Base-by-base conservation (phyloP, 92 coral and sea anemone species). In the Plumapathes pennacea region DNA sequence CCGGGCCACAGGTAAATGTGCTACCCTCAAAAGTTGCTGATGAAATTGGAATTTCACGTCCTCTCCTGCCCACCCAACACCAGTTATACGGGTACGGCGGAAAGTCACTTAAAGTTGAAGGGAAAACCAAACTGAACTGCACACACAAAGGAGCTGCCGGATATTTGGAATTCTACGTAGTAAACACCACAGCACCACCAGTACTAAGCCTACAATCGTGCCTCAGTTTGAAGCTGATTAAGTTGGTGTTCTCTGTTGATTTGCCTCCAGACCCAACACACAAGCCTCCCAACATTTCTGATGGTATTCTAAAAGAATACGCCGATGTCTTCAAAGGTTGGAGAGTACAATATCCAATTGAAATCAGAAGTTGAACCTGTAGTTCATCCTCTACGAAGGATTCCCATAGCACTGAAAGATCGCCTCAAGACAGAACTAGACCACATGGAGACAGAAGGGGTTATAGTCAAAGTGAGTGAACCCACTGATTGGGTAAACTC, bases 291-390 rank as follows among this genome's bases (percentile, higher is more conserved):
- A 23, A 7, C n/a, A 36, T 7, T 8, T n/a, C 9, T 2, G 5
- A 20, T 20, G 5, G 13, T 25, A 13, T 57, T 14, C 15, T 57
- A 12, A 1, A 25, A 37, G 64, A 57, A 25, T 57, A 39, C 25
- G 33, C 30, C n/a, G 64, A 57, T 18, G 47, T 55, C 20, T 36
- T 55, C 18, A 32, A 55, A 12, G 62, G 62, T 5, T 14, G 28
- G 62, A 25, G 46, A 17, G 23, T 37, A 55, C 46, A 55, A 32
- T 11, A 34, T 55, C 10, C 15, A 47, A 24, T 27, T 47, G n/a
- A 11, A 47, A 3, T n/a, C 17, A n/a, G 23, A 47, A 17, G 18
- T 47, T 14, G 21, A 47, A 15, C 54, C 54, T 3, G 27, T 47
- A n/a, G 24, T 47, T 3, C 54, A 47, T 10, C 23, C 54, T 12